Percentiles rank a stretch among this genome's conserved stretches.
Conservation (phyloP, 2,888 invertebrate species). For the Resseliella maxima region DNA sequence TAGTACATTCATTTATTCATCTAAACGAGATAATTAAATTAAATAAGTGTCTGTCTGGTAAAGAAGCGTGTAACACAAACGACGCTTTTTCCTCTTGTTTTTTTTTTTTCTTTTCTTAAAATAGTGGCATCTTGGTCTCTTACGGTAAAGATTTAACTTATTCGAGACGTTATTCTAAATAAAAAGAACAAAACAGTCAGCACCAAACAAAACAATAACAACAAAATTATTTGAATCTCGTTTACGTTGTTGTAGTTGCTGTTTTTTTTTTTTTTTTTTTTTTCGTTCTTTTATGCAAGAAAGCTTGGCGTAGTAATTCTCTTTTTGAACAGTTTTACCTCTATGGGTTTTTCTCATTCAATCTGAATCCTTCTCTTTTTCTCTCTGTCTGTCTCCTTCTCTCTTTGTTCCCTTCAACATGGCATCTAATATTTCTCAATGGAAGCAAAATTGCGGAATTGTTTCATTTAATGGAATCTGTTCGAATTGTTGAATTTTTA, state of each 20-base stretch:
- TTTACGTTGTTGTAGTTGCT: background rate
- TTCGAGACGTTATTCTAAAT: conserved; percentile 35
- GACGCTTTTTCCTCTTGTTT: background rate
- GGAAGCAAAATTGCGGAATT: conserved; percentile 32
- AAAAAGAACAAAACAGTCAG: conserved; percentile 4
- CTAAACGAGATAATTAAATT: conserved; percentile 49
- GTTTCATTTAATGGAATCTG: conserved; percentile 53
- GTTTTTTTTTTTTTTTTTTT: background rate
- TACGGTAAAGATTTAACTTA: conserved; percentile 21
- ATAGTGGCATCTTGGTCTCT: background rate
- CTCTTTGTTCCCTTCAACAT: background rate
- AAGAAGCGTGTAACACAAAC: background rate
- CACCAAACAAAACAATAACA: conserved; percentile 42
- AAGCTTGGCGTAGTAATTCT: no score
- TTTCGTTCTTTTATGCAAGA: no score
- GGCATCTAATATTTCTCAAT: conserved; percentile 10
- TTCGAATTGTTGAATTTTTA: conserved; percentile 19
- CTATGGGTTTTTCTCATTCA: no score
- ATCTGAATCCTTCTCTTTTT: background rate
- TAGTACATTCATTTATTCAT: conserved; percentile 8
- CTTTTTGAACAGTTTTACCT: background rate
- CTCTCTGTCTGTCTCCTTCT: no score
- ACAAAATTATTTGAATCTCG: conserved; percentile 40
- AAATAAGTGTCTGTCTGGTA: conserved; percentile 29
- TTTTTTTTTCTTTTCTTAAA: no score